Evolutionary conservation across 2,888 invertebrate species (phyloP), one percentile per base, ranked within the genome.

Genomic region (Clepsis dumicolana): DNA sequence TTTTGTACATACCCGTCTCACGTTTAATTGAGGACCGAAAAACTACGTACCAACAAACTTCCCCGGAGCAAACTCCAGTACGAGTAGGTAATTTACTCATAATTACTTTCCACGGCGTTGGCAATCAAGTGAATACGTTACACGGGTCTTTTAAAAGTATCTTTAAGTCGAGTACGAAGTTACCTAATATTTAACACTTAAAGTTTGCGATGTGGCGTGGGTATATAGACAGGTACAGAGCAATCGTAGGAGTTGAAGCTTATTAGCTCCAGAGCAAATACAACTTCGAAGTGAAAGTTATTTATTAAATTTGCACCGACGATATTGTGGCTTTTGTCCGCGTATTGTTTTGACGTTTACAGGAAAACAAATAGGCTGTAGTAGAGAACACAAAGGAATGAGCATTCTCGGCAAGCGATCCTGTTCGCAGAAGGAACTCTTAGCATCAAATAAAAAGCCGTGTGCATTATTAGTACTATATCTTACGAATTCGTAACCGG

Each of bases 101-200:
- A 67, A 67, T 67, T 62, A 63, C 62, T 67, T 67, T 65, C 2
- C 62, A 41, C 62, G 35, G 50, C 50, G 67, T 50, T 57, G 29
- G 50, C 62, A 67, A 67, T 67, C 50, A 63, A 57, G 50, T 67
- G 63, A 67, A 63, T 48, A 54, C 44, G 27, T 48, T 62, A 16
- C 41, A 32, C 27, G 54, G 18, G 18, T 24, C 44, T 41, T 60
- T 52, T 18, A 18, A 18, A 38, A 59, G 52, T 57, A 52, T 65
- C 24, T 65, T 48, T 52, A 52, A 65, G 52, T 52, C 59, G n/a
- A 50, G 18, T 41, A 35, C 57, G 21, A 48, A 48, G 48, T 48
- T 48, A 21, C 21, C 8, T 48, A 48, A 41, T 50, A 32, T 53
- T 48, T 25, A 27, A 53, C 61, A 50, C 41, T 41, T n/a, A 12